Conservation (phyloP, 1,140 invertebrate species). For the Caligus rogercresseyi region DNA sequence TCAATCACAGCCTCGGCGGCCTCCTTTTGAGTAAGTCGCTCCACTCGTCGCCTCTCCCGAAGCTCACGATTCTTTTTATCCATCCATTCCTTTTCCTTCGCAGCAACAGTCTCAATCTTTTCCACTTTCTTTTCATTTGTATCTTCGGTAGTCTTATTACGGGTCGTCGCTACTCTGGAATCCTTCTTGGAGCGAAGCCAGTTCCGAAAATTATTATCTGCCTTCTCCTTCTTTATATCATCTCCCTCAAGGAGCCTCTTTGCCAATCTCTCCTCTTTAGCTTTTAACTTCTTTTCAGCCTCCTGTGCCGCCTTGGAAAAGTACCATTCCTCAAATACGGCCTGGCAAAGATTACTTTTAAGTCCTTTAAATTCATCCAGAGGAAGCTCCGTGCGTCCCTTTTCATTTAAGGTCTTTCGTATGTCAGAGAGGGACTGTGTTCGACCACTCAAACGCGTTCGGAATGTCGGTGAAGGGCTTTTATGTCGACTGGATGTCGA, state of each 20-base stretch:
- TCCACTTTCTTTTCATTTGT: slow-evolving; percentile 5
- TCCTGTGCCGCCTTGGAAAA: background rate
- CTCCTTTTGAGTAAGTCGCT: background rate
- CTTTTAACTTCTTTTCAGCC: background rate
- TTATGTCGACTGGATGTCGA: too few relatives aligned
- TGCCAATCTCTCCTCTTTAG: slow-evolving; percentile 4
- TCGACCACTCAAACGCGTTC: slow-evolving; percentile 1
- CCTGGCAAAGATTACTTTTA: background rate
- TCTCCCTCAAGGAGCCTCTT: background rate
- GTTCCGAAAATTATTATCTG: background rate
- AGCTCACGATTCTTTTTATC: slow-evolving; percentile 11
- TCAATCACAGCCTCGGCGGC: background rate
- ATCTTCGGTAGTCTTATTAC: slow-evolving; percentile 2
- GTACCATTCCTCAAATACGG: slow-evolving; percentile 15
- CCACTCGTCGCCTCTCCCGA: background rate
- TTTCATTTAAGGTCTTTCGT: background rate
- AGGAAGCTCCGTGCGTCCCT: background rate
- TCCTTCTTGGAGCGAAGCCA: background rate
- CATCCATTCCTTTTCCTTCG: background rate
- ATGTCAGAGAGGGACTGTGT: slow-evolving; percentile 2
- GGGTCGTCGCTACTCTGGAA: too few relatives aligned
- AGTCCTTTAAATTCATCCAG: background rate
- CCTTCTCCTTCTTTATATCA: background rate
- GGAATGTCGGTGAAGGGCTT: slow-evolving; percentile 1
- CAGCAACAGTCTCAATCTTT: background rate